Evolutionary conservation across 2,113 vertebrate species (phyloP).

Genomic region (Apodemus speciosus): DNA sequence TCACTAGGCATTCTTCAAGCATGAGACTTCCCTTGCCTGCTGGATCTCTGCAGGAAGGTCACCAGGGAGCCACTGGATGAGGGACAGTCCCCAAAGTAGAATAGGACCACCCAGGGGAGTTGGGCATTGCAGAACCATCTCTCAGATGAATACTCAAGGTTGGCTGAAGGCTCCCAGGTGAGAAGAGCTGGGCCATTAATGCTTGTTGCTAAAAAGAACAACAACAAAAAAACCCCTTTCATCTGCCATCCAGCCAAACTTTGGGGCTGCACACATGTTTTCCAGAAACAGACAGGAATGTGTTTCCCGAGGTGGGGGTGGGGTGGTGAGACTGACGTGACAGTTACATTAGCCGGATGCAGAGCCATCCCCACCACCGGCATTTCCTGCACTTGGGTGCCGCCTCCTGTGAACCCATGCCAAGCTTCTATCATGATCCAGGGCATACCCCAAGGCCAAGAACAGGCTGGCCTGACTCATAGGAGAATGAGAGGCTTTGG

Average conservation of each 20-base stretch:
- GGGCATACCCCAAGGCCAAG: conserved; percentile 68
- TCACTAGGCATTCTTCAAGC: conserved; percentile 74
- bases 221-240: neutral
- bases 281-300: conserved; percentile 79
- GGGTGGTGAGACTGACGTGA: conserved; percentile 60
- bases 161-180: neutral
- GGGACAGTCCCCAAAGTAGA: conserved; percentile 61
- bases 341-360: conserved; percentile 78
- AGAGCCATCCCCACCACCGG: conserved; percentile 73
- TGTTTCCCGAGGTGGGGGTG: conserved; percentile 52
- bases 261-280: conserved; percentile 75
- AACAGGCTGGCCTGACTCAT: conserved; percentile 66
- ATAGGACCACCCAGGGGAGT: conserved; percentile 55
- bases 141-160: conserved; percentile 26
- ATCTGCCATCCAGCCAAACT: conserved; percentile 66
- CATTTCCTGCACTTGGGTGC: conserved; percentile 76
- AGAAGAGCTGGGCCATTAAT: neutral
- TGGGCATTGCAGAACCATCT: conserved; percentile 38
- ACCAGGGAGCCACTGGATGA: conserved; percentile 37
- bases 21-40: conserved; percentile 71
- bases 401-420: conserved; percentile 73
- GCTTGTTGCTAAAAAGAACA: neutral
- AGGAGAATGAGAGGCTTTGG: neutral
- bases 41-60: conserved; percentile 59
- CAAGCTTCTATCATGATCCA: conserved; percentile 71